A percentile compares a stretch with the other conserved stretches of the same genome.
Conservation (phyloP, 2,113 vertebrate species). For the Tylochromis polylepis region DNA sequence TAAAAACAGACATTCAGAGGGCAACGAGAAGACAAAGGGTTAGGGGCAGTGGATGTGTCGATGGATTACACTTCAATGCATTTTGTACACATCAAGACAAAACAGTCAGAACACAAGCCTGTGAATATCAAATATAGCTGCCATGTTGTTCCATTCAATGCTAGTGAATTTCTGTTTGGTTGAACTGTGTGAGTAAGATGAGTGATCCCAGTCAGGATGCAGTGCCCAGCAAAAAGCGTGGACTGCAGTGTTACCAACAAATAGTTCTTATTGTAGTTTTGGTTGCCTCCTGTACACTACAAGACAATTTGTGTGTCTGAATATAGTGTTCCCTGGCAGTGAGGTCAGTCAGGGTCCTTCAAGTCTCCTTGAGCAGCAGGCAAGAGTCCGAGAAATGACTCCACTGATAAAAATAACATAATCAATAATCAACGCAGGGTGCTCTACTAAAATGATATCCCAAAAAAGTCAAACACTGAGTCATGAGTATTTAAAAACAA, state of each 20-base stretch:
- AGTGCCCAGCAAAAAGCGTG: neutral
- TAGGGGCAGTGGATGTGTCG: neutral
- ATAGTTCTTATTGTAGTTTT: neutral
- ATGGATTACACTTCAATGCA: conserved; percentile 65
- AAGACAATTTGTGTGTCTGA: conserved; percentile 25
- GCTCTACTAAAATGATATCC: conserved; percentile 40
- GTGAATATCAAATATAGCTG: conserved; percentile 68
- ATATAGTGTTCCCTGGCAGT: conserved; percentile 60
- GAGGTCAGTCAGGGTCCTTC: conserved; percentile 62
- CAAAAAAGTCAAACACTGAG: conserved; percentile 26
- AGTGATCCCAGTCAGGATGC: conserved; percentile 28
- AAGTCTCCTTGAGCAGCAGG: conserved; percentile 72
- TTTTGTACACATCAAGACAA: conserved; percentile 63
- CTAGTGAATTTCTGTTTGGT: conserved; percentile 55
- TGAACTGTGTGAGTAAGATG: conserved; percentile 34
- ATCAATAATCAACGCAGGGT: conserved; percentile 28
- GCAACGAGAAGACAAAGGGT: conserved; percentile 43
- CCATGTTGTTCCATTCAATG: conserved; percentile 49
- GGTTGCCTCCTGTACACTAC: neutral
- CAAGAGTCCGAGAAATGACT: conserved; percentile 54
- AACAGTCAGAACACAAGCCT: conserved; percentile 56
- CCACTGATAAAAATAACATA: conserved; percentile 31
- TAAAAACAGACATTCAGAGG: conserved; percentile 72
- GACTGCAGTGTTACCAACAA: neutral
- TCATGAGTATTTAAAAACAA: conserved; percentile 52